These are phyloP conservation scores for Zonotrichia albicollis DNA, from an alignment of 2,797 vertebrate genomes.

Conservation along the genomic window DNA sequence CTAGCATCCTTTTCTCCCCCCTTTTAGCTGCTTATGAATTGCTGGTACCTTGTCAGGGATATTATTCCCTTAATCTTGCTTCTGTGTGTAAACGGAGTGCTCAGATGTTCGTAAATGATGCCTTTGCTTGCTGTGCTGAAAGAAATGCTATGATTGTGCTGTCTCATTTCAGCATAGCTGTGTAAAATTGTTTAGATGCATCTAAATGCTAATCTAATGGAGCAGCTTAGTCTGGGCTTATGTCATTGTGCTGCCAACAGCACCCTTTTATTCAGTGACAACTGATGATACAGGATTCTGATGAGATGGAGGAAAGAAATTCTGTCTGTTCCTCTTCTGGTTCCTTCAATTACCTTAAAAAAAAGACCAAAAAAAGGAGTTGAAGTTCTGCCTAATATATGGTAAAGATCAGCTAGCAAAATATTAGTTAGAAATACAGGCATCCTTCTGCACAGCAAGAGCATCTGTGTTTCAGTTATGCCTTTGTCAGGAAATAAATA, in stretches of 20 bases:
- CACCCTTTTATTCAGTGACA: background rate
- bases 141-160: background rate
- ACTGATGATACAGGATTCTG: background rate
- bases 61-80: background rate
- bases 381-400: background rate
- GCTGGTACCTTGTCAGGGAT: background rate
- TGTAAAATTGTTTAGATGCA: constrained; percentile 1
- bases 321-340: background rate
- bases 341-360: background rate
- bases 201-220: constrained; percentile 18
- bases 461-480: background rate
- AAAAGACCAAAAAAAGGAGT: background rate
- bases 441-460: background rate
- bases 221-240: background rate
- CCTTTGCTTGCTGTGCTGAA: background rate
- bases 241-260: background rate
- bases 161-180: background rate
- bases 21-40: background rate
- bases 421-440: background rate
- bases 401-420: background rate
- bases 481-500: background rate
- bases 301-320: background rate
- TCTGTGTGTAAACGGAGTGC: background rate
- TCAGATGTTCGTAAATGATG: background rate
- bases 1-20: background rate